Evolutionary conservation across 2,113 vertebrate species (phyloP).

Genomic region (Blennius ocellaris): DNA sequence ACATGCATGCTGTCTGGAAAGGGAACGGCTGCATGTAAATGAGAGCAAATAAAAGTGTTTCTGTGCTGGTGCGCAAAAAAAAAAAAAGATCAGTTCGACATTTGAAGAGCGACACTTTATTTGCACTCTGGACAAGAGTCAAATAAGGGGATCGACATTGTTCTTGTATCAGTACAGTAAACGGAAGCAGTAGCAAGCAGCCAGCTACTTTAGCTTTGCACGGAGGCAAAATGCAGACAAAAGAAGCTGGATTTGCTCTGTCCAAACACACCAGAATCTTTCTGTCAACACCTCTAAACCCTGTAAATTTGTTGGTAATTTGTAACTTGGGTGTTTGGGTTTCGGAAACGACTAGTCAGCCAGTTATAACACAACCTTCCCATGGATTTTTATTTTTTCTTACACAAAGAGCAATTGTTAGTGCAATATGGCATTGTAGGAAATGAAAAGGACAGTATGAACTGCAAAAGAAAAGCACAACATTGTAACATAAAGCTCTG

Average conservation of each 20-base stretch:
- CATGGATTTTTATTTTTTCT: no score
- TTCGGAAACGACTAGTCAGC: no score
- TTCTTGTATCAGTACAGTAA: not conserved
- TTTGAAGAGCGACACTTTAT: constrained; percentile 5
- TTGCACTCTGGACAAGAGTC: not conserved
- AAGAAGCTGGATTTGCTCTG: not conserved
- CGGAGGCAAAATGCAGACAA: constrained; percentile 6
- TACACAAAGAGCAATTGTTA: no score
- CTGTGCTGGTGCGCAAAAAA: not conserved
- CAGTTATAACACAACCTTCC: no score
- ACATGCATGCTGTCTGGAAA: not conserved
- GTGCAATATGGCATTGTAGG: no score
- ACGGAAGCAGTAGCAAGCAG: constrained; percentile 7
- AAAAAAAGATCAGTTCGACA: not conserved
- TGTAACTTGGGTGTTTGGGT: no score
- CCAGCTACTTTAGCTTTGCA: constrained; percentile 19
- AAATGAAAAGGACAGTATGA: no score
- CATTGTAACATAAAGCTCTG: no score
- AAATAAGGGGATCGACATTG: not conserved
- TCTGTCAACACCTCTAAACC: not conserved
- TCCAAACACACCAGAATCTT: not conserved
- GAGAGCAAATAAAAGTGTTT: not conserved
- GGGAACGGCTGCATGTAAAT: not conserved
- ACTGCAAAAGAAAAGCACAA: no score
- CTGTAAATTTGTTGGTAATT: no score